Percentiles rank a stretch among this genome's conserved stretches.
These are phyloP conservation scores for Hyposoter didymator DNA, from an alignment of 2,888 invertebrate genomes.

Conservation along the genomic window DNA sequence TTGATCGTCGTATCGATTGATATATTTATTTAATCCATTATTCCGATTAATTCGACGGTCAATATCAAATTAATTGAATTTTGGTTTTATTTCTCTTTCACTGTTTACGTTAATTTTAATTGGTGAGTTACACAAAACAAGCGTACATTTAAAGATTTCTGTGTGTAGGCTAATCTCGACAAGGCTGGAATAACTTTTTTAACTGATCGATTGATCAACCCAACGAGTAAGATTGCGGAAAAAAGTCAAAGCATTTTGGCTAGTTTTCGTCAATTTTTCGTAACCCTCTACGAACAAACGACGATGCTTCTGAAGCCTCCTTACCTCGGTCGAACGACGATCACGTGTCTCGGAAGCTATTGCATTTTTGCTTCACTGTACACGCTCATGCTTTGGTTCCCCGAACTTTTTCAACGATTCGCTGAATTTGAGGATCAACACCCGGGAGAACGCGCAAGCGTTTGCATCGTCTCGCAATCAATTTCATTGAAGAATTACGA, in stretches of 20 bases:
- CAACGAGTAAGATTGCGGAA: neutral
- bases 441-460: slow-evolving; percentile 89
- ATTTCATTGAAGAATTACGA: neutral
- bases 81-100: too few species aligned
- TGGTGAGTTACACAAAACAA: neutral
- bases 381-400: slow-evolving; percentile 96
- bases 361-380: slow-evolving; percentile 94
- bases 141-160: neutral
- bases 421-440: slow-evolving; percentile 89
- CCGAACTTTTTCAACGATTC: slow-evolving; percentile 92
- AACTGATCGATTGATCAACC: neutral
- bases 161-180: slow-evolving; percentile 28
- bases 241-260: neutral
- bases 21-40: too few species aligned
- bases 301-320: slow-evolving; percentile 89
- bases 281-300: slow-evolving; percentile 90
- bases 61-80: too few species aligned
- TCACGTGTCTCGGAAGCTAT: slow-evolving; percentile 92
- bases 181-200: slow-evolving; percentile 41
- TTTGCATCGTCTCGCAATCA: slow-evolving; percentile 89
- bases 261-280: slow-evolving; percentile 28
- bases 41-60: too few species aligned
- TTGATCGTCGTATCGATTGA: too few species aligned
- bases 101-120: neutral
- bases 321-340: slow-evolving; percentile 89